Evolutionary conservation across 1,140 invertebrate genomes (phyloP).

Genomic region (Ceratina australensis): DNA sequence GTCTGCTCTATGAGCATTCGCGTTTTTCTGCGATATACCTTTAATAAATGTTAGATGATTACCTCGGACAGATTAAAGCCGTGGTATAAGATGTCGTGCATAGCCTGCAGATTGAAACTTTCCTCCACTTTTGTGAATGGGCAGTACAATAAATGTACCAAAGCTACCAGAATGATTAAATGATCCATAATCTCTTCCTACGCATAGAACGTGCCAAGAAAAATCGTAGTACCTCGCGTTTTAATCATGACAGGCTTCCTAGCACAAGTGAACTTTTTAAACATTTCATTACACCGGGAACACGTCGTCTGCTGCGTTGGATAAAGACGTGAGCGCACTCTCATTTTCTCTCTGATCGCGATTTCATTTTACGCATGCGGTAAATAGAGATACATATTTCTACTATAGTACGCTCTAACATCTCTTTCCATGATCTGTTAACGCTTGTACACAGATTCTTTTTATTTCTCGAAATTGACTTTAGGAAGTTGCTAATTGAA

Average conservation of each 20-base stretch:
- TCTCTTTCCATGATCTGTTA: too few relatives aligned
- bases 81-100: slow-evolving; percentile 97
- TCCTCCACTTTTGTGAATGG: slow-evolving; percentile 99
- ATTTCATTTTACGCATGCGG: slow-evolving; percentile 2
- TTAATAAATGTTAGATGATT: slow-evolving; percentile 60
- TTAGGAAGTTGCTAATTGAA: too few relatives aligned
- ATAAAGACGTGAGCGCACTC: too few relatives aligned
- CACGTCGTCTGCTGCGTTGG: slow-evolving; percentile 48
- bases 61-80: slow-evolving; percentile 91
- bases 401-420: too few relatives aligned
- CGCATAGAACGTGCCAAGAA: not conserved
- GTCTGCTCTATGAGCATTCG: not conserved
- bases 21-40: not conserved
- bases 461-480: too few relatives aligned
- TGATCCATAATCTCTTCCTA: slow-evolving; percentile 74
- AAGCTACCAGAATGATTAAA: slow-evolving; percentile 82
- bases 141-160: slow-evolving; percentile 90
- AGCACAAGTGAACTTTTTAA: slow-evolving; percentile 29
- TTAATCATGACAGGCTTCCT: slow-evolving; percentile 19
- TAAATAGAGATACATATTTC: too few relatives aligned
- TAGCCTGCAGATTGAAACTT: slow-evolving; percentile 99
- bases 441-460: too few relatives aligned
- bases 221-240: slow-evolving; percentile 5
- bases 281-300: slow-evolving; percentile 29
- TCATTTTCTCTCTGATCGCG: too few relatives aligned